These are phyloP conservation scores for Stegodyphus dumicola DNA, from an alignment of 1,140 invertebrate genomes.

Conservation along the genomic window DNA sequence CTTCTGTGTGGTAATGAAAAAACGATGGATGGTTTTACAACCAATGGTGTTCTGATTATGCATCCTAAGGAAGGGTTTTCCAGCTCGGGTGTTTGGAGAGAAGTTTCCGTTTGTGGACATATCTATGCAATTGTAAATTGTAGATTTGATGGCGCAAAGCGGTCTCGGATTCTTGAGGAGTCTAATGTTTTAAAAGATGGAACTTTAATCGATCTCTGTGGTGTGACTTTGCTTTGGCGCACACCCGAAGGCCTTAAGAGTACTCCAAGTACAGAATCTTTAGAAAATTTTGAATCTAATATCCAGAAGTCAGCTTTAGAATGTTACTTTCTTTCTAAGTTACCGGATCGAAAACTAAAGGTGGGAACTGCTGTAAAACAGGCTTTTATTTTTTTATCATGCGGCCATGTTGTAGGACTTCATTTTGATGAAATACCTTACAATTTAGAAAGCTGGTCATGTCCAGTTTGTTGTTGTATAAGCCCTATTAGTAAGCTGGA, in stretches of 20 bases:
- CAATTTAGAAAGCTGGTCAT: slow-evolving; percentile 81
- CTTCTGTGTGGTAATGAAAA: slow-evolving; percentile 86
- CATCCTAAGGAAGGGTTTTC: slow-evolving; percentile 74
- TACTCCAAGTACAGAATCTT: slow-evolving; percentile 76
- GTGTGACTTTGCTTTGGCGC: slow-evolving; percentile 97
- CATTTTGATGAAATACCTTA: not conserved
- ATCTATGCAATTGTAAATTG: slow-evolving; percentile 94
- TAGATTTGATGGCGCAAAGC: slow-evolving; percentile 77
- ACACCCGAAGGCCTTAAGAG: slow-evolving; percentile 93
- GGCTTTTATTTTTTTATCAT: slow-evolving; percentile 97
- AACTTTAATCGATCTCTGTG: slow-evolving; percentile 98
- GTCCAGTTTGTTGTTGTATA: slow-evolving; percentile 73
- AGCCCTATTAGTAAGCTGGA: slow-evolving; percentile 88
- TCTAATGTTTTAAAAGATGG: slow-evolving; percentile 94
- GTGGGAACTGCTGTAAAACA: slow-evolving; percentile 73
- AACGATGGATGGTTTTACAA: slow-evolving; percentile 98
- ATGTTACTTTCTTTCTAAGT: not conserved
- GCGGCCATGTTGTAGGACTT: slow-evolving; percentile 94
- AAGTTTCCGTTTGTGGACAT: slow-evolving; percentile 95
- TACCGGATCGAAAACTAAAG: no score
- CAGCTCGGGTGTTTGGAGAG: slow-evolving; percentile 82
- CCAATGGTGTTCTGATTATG: slow-evolving; percentile 97
- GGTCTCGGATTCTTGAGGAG: slow-evolving; percentile 75
- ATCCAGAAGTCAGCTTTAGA: slow-evolving; percentile 3
- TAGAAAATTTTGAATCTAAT: not conserved